Percentiles rank a stretch among this genome's conserved stretches.
Conservation (phyloP, 2,113 vertebrate species). For the Oenanthe melanoleuca region DNA sequence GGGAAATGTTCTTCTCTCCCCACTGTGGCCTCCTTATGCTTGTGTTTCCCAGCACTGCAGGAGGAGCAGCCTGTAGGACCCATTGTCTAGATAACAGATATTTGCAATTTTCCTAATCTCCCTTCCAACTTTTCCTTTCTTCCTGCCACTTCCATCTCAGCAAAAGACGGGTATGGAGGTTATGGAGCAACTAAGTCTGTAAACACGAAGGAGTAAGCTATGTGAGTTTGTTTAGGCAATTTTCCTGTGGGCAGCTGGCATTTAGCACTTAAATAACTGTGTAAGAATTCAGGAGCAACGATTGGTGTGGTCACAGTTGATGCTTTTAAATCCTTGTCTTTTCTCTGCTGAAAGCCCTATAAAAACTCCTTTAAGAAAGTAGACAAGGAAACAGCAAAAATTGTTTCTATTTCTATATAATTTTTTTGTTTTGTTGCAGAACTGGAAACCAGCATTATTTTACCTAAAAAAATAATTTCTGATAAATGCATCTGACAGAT, state of each 20-base stretch:
- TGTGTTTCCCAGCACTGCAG: neutral
- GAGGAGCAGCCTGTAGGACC: neutral
- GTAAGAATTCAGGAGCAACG: neutral
- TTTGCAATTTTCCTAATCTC: neutral
- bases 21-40: neutral
- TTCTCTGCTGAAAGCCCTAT: neutral
- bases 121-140: neutral
- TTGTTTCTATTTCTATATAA: neutral
- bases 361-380: neutral
- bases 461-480: neutral
- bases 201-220: neutral
- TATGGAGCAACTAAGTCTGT: neutral
- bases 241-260: neutral
- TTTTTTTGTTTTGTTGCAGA: neutral
- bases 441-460: neutral
- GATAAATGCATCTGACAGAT: neutral
- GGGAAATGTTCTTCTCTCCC: neutral
- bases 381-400: neutral
- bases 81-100: neutral
- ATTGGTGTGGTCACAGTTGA: neutral
- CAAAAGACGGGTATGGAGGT: neutral
- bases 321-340: neutral
- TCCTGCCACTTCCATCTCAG: neutral
- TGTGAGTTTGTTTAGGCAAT: neutral
- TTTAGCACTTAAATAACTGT: neutral